phyloP scores from a whole-genome alignment of 2,113 vertebrate species.

The Jacana jacana region DNA sequence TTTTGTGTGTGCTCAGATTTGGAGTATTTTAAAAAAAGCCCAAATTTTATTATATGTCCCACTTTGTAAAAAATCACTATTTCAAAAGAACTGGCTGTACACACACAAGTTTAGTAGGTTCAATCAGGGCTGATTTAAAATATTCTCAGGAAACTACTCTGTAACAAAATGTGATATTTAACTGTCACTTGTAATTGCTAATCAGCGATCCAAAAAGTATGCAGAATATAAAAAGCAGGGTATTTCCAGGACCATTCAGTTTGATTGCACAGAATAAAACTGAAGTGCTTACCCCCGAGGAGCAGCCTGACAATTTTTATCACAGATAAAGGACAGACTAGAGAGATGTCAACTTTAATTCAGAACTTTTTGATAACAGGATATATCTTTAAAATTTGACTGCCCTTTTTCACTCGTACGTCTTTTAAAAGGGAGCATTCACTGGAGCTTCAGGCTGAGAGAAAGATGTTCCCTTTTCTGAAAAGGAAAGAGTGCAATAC shows the following conservation, averaged over 20 bases:
- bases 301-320: background rate
- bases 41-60: background rate
- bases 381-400: background rate
- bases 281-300: conserved; percentile 5
- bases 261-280: conserved; percentile 3
- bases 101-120: background rate
- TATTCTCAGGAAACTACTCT: background rate
- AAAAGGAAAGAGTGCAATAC: background rate
- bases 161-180: conserved; percentile 6
- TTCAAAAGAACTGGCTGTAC: background rate
- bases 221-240: background rate
- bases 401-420: background rate
- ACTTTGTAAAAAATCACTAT: background rate
- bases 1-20: background rate
- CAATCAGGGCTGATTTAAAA: background rate
- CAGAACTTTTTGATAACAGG: background rate
- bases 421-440: background rate
- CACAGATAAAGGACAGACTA: background rate
- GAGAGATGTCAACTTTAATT: background rate
- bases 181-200: background rate
- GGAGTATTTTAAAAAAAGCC: background rate
- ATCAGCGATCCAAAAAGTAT: background rate
- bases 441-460: background rate
- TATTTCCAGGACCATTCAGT: background rate
- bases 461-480: background rate